phyloP scores from a whole-genome alignment of 2,888 invertebrate species.

The Meta bourneti region DNA sequence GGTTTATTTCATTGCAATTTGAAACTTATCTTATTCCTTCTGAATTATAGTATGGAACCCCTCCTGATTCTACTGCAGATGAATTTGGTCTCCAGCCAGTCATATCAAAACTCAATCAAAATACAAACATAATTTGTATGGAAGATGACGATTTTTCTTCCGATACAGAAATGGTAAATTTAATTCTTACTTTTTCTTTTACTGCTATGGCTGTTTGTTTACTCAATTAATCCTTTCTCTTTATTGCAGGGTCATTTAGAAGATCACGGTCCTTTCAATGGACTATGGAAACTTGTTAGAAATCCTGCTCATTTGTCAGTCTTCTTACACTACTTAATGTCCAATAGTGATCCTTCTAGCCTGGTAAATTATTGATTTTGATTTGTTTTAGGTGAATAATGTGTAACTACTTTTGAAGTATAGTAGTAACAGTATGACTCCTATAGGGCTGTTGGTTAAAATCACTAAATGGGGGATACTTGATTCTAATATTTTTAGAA shows the following conservation, averaged over 20 bases:
- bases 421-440: no score
- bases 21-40: background rate
- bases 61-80: slow-evolving; percentile 79
- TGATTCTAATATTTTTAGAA: no score
- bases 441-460: no score
- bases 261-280: slow-evolving; percentile 94
- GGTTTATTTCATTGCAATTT: background rate
- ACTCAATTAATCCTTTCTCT: background rate
- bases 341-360: slow-evolving; percentile 90
- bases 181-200: background rate
- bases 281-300: slow-evolving; percentile 89
- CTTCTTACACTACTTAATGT: slow-evolving; percentile 93
- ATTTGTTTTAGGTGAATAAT: background rate
- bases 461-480: no score
- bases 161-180: slow-evolving; percentile 88
- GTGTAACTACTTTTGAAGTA: no score
- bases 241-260: slow-evolving; percentile 86
- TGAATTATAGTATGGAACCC: slow-evolving; percentile 79
- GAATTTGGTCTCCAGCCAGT: slow-evolving; percentile 45
- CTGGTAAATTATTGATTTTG: slow-evolving; percentile 83
- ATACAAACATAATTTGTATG: slow-evolving; percentile 92
- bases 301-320: slow-evolving; percentile 95
- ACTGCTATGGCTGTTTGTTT: background rate
- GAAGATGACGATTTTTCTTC: slow-evolving; percentile 94
- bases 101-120: slow-evolving; percentile 78